Percentiles rank a stretch among this genome's conserved stretches.
Evolutionary conservation across 2,113 vertebrate genomes (phyloP).

Genomic region (Aramus guarauna): DNA sequence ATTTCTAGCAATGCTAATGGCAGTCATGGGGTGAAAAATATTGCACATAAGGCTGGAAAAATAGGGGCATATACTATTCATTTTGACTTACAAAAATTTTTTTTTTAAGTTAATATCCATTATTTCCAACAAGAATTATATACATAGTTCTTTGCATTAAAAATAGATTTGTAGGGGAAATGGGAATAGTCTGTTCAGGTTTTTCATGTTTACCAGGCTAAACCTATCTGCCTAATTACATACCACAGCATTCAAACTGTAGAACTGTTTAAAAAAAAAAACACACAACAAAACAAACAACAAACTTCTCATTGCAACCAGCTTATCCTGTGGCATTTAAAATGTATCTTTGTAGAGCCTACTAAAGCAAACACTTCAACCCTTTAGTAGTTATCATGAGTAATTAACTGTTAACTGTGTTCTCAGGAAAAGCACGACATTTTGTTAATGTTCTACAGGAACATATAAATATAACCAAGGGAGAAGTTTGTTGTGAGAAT

Average conservation of each 20-base stretch:
- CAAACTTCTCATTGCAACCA: background rate
- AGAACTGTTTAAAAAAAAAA: background rate
- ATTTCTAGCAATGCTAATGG: background rate
- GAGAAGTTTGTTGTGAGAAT: slow-evolving; percentile 15
- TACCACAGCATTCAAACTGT: background rate
- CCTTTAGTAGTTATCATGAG: background rate
- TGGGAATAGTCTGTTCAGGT: background rate
- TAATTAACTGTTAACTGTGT: slow-evolving; percentile 15
- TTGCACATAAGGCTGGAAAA: background rate
- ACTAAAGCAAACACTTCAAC: slow-evolving; percentile 25
- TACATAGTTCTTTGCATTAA: background rate
- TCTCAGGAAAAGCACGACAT: background rate
- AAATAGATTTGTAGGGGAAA: background rate
- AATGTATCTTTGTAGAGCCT: background rate
- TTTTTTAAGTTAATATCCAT: background rate
- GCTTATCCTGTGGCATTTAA: slow-evolving; percentile 5
- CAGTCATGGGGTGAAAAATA: background rate
- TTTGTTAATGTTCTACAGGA: slow-evolving; percentile 24
- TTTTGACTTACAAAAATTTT: background rate
- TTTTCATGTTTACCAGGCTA: background rate
- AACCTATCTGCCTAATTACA: background rate
- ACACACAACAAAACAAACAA: background rate
- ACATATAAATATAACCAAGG: background rate
- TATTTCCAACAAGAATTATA: background rate
- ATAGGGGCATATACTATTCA: background rate